These are phyloP conservation scores for Drosophila neocordata DNA, from an alignment of 1,140 invertebrate species.

Conservation along the genomic window DNA sequence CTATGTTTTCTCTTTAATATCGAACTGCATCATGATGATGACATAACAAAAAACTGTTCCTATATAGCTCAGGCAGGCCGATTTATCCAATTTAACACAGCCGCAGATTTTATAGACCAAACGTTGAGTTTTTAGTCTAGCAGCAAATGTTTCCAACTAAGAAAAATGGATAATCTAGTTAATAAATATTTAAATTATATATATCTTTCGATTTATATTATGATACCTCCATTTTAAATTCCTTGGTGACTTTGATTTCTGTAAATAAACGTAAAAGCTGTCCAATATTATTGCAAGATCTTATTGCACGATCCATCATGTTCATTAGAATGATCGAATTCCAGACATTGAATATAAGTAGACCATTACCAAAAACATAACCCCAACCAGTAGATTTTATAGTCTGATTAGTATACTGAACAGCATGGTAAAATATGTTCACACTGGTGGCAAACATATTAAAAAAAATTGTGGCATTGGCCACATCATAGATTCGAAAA, in stretches of 20 bases:
- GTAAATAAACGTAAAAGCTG: slow-evolving; percentile 39
- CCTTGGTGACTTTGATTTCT: slow-evolving; percentile 17
- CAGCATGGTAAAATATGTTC: slow-evolving; percentile 60
- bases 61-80: slow-evolving; percentile 47
- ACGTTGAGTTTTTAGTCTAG: slow-evolving; percentile 28
- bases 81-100: slow-evolving; percentile 48
- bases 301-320: slow-evolving; percentile 39
- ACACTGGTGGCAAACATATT: slow-evolving; percentile 49
- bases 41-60: slow-evolving; percentile 40
- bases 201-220: not conserved
- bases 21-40: slow-evolving; percentile 68
- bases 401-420: slow-evolving; percentile 46
- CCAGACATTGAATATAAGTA: slow-evolving; percentile 26
- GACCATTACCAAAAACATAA: slow-evolving; percentile 22
- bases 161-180: not conserved
- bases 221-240: slow-evolving; percentile 37
- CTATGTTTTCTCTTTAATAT: slow-evolving; percentile 23
- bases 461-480: slow-evolving; percentile 34
- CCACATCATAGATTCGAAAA: slow-evolving; percentile 41
- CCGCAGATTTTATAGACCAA: slow-evolving; percentile 50
- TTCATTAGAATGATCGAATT: slow-evolving; percentile 38
- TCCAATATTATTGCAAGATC: slow-evolving; percentile 43
- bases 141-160: slow-evolving; percentile 51
- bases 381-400: slow-evolving; percentile 35
- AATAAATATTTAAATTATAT: not conserved